These are phyloP conservation scores for Metellina segmentata DNA, from an alignment of 2,888 invertebrate species.

Conservation along the genomic window DNA sequence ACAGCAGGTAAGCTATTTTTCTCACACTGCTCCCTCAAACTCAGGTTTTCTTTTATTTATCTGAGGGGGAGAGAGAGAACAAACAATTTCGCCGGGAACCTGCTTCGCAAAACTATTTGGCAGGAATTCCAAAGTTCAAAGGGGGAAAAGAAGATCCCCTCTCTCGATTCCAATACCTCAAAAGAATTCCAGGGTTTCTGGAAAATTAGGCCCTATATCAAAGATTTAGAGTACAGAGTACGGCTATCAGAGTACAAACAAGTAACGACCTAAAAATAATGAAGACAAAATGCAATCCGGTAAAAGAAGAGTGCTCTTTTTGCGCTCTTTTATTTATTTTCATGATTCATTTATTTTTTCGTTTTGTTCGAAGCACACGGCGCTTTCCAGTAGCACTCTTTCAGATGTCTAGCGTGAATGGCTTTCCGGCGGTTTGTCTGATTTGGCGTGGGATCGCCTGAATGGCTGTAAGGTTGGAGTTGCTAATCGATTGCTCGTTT, in stretches of 20 bases:
- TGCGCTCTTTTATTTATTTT: conserved; percentile 54
- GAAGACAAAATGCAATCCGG: conserved; percentile 63
- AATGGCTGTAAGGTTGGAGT: background rate
- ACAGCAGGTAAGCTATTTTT: conserved; percentile 55
- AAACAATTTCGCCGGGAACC: conserved; percentile 41
- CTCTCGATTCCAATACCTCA: conserved; percentile 51
- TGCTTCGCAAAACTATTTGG: conserved; percentile 62
- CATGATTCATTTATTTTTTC: conserved; percentile 54
- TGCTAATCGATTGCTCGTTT: background rate
- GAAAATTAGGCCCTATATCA: conserved; percentile 72
- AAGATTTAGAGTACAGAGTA: conserved; percentile 65
- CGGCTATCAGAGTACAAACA: conserved; percentile 59
- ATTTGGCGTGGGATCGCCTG: conserved; percentile 33
- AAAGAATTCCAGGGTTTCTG: conserved; percentile 68
- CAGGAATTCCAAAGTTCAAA: conserved; percentile 68
- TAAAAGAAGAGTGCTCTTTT: conserved; percentile 44
- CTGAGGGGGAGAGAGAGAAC: conserved; percentile 21
- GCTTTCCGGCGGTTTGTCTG: background rate
- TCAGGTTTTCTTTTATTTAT: conserved; percentile 43
- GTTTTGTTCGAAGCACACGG: conserved; percentile 30
- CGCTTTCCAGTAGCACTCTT: conserved; percentile 17
- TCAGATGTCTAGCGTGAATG: conserved; percentile 8
- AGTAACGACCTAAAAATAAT: conserved; percentile 71
- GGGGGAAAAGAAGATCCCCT: conserved; percentile 35
- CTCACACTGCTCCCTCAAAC: background rate